A percentile compares a stretch with the other conserved stretches of the same genome.
These are phyloP conservation scores for Bombus polaris DNA, from an alignment of 1,140 invertebrate genomes.

Conservation along the genomic window DNA sequence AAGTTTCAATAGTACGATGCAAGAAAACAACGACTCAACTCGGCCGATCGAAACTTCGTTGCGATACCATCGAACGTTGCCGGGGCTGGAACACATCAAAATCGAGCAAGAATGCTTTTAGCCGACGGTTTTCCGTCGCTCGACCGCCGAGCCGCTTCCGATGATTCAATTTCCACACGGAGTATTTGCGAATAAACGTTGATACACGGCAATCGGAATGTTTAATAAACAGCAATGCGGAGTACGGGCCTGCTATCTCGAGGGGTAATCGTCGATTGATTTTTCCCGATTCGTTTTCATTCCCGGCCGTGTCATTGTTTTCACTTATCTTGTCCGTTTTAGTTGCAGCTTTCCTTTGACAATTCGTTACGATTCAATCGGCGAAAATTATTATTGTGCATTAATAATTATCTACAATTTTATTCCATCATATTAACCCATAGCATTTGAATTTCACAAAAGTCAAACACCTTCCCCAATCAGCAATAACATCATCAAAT, in stretches of 20 bases:
- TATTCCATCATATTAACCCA: too few relatives aligned
- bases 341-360: too few relatives aligned
- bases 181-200: slow-evolving; percentile 49
- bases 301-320: background rate
- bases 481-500: too few relatives aligned
- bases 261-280: slow-evolving; percentile 33
- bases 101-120: slow-evolving; percentile 16
- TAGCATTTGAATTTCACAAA: too few relatives aligned
- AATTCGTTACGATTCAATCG: background rate
- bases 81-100: background rate
- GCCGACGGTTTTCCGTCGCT: background rate
- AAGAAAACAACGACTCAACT: background rate
- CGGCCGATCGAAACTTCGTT: background rate
- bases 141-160: background rate
- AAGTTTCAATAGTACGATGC: background rate
- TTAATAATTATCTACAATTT: too few relatives aligned
- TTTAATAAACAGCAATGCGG: slow-evolving; percentile 36
- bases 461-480: too few relatives aligned
- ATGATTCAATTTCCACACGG: slow-evolving; percentile 30
- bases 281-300: slow-evolving; percentile 10
- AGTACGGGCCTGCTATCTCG: slow-evolving; percentile 2
- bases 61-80: background rate
- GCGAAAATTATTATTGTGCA: too few relatives aligned
- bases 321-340: too few relatives aligned
- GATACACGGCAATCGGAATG: slow-evolving; percentile 37